Base-by-base conservation (phyloP, 2,888 invertebrate species). In the Anoncus sp. region DNA sequence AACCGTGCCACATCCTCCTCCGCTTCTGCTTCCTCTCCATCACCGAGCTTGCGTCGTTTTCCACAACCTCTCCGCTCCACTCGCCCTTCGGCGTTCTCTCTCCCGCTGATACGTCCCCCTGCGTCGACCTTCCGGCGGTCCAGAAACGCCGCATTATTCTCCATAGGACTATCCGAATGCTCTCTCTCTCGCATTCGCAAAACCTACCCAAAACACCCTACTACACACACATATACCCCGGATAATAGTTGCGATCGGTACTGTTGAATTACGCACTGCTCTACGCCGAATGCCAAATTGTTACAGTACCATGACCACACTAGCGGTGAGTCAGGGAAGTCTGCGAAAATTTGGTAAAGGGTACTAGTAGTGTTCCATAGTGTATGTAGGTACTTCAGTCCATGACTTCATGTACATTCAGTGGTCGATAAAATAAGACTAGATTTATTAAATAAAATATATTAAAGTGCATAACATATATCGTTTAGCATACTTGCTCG, bases 251-350 rank as follows among this genome's bases (percentile, higher is more conserved):
- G 72, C 84, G 84, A 84, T 84, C 82, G 87, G 84, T 86, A 86
- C 84, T 85, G 86, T 84, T 87, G 89, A 89, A 89, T 89, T 89
- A 88, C 88, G 85, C 87, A 85, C 85, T 83, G 84, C 77, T 81
- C 82, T 85, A 85, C 31, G 43, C 60, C 55, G 63, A 63, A 73
- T 69, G 69, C 59, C 45, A 63, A 70, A 74, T 78, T 74, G 77
- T 78, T 74, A 55, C 66, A 47, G 51, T 45, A 55, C 74, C 66
- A 72, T 67, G 57, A 66, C 47, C 57, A 57, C 75, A 43, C 69
- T 10, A 24, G 35, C 47, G 65, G 60, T 69, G 67, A 75, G 65
- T 66, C 66, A 67, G 67, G 71, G 31, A 76, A 79, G 65, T 74
- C 66, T 67, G 57, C 53, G 22, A 72, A 75, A 75, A 72, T 75